Evolutionary conservation across 2,797 vertebrate species (phyloP).

Genomic region (Hemibagrus guttatus): DNA sequence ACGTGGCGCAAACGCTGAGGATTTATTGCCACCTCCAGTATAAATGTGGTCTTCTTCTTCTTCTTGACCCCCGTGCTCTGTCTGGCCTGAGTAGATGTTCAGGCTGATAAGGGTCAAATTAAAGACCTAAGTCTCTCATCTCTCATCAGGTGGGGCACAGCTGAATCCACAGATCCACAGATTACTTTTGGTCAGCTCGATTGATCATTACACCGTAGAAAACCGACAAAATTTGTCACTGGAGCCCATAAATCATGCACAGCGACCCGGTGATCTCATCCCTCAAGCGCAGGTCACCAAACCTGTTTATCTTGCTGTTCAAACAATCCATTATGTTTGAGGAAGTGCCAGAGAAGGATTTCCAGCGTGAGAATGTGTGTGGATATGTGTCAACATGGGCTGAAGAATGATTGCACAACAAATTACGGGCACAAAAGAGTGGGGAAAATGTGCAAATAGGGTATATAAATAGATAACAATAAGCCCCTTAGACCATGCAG

Average conservation of each 20-base stretch:
- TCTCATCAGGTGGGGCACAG: conserved; percentile 69
- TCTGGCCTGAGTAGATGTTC: conserved; percentile 47
- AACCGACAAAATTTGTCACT: conserved; percentile 71
- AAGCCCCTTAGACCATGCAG: conserved; percentile 23
- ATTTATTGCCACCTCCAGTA: conserved; percentile 30
- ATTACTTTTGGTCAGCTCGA: conserved; percentile 64
- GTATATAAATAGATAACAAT: conserved; percentile 48
- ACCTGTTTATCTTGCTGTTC: conserved; percentile 67
- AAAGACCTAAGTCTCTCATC: conserved; percentile 54
- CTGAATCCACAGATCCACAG: conserved; percentile 80
- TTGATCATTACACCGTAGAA: conserved; percentile 66
- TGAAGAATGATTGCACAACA: conserved; percentile 45
- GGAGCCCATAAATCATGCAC: conserved; percentile 70
- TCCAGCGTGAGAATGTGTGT: conserved; percentile 45
- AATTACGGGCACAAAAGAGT: conserved; percentile 49
- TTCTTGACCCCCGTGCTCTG: conserved; percentile 22
- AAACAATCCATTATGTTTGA: conserved; percentile 56
- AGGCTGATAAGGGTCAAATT: conserved; percentile 60
- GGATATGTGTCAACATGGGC: conserved; percentile 36
- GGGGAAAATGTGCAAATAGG: conserved; percentile 49
- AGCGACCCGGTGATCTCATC: conserved; percentile 69
- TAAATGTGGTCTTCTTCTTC: conserved; percentile 23
- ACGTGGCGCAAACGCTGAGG: conserved; percentile 10
- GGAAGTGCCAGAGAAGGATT: conserved; percentile 34
- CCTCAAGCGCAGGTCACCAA: conserved; percentile 58